Conservation (phyloP, 2,797 vertebrate species). For the Hybognathus amarus region DNA sequence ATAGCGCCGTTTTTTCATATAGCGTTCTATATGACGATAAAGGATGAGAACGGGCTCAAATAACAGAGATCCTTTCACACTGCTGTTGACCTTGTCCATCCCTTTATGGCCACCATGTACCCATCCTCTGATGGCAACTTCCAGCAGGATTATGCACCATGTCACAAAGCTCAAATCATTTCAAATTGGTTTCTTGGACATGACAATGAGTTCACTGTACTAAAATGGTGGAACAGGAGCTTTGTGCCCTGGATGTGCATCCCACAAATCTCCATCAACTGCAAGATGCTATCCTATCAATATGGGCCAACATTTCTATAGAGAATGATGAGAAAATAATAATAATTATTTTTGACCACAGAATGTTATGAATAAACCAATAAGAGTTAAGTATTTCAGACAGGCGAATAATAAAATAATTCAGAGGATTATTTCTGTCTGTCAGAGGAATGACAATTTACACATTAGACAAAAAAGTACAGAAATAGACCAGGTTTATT, state of each 20-base stretch:
- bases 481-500: not conserved
- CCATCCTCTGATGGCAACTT: no score
- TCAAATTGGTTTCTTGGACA: no score
- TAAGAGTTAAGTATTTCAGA: not conserved
- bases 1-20: fast-evolving
- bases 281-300: no score
- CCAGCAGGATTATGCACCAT: no score
- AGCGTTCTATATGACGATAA: fast-evolving
- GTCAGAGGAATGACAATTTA: slow-evolving; percentile 10
- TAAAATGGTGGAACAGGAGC: no score
- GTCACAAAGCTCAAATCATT: no score
- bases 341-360: not conserved
- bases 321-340: not conserved
- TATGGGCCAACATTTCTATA: no score
- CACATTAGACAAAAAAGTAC: not conserved
- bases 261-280: no score
- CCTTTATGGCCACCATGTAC: no score
- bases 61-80: fast-evolving
- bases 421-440: slow-evolving; percentile 55
- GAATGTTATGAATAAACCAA: not conserved
- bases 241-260: no score
- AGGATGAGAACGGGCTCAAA: fast-evolving
- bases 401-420: not conserved
- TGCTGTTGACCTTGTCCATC: no score
- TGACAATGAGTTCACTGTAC: no score